Base-by-base conservation (phyloP, 2,797 vertebrate genomes). In the Momotus momota region DNA sequence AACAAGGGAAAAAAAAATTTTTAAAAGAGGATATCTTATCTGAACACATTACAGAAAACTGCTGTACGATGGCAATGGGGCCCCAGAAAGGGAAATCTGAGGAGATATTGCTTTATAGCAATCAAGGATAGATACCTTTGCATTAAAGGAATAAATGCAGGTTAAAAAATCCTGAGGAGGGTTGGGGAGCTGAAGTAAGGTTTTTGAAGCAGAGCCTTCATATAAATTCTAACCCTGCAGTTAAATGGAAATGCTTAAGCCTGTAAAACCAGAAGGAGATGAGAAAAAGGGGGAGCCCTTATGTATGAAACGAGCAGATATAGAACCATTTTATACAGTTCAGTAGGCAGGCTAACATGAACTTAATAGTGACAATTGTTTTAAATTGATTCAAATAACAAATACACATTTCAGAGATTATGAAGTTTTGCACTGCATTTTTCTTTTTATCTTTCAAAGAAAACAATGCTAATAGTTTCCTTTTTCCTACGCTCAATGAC, bases 401-500 rank as follows among this genome's bases (percentile, higher is more conserved):
- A 93, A 96, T 97, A 98, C 96, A 97, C 98, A 98, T 98, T 98
- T 97, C 97, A 97, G 97, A 98, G 97, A 98, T 97, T 98, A 98
- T 98, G 98, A 98, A 97, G 97, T 97, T 98, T 98, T 98, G 97
- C 97, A 97, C 96, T 96, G 96, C 90, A 97, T 97, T 97, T 97
- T 94, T 96, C 96, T 97, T 98, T 98, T 98, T 98, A 98, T 98
- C 98, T 98, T 98, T 97, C 97, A 98, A 98, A 98, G 97, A 98
- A 98, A 98, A 98, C 98, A 99, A 98, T 98, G 97, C 97, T 98
- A 98, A 98, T 98, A 97, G 98, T 98, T 98, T 98, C 98, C 98
- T 98, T 98, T 98, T 98, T 98, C 98, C 97, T 98, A 98, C 40
- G 86, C 97, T 98, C 97, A 97, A 97, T 89, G 96, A 98, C 97